Evolutionary conservation across 2,888 invertebrate genomes (phyloP), one percentile per base, ranked within the genome.

Genomic region (Temnothorax unifasciatus): DNA sequence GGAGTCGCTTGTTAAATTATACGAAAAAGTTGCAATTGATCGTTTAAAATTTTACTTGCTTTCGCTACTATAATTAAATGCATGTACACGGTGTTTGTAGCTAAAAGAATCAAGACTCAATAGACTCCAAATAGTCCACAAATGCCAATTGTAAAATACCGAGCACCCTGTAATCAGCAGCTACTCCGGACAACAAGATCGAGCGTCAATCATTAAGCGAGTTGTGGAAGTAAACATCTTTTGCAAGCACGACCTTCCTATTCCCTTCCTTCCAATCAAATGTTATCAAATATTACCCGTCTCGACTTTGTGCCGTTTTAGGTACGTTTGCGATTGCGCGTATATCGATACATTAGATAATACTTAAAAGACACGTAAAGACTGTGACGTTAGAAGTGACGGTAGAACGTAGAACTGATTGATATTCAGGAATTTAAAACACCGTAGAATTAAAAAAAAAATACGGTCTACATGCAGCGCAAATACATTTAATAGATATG

Each of bases 101-200:
- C 1, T 21, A 41, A 44, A 59, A 41, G 9, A 29, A 13, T 59
- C 29, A 25, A 52, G 8, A 57, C 4, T 41, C 15, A 21, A 64
- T 44, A 3, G 9, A 57, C 57, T 69, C 3, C 52, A n/a, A 25
- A 41, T 68, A 41, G 6, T 59, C 15, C 18, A 21, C 34, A 79
- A 21, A 79, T 9, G 5, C 2, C 2, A n/a, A 61, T 47, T 59
- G 9, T 34, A 59, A 71, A 41, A 59, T 44, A 69, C 21, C 77
- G 77, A 79, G 71, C 57, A 47, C 34, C 34, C 59, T 59, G 3
- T 38, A 71, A 57, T 18, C 4, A 71, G 47, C 79, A 59, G 44
- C 47, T 71, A 59, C 59, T 79, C 79, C 79, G 71, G 79, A 34
- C 6, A 34, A 57, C 29, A 21, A 38, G 59, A 79, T 59, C 47